Evolutionary conservation across 2,888 invertebrate genomes (phyloP).

Genomic region (Rhingia campestris): DNA sequence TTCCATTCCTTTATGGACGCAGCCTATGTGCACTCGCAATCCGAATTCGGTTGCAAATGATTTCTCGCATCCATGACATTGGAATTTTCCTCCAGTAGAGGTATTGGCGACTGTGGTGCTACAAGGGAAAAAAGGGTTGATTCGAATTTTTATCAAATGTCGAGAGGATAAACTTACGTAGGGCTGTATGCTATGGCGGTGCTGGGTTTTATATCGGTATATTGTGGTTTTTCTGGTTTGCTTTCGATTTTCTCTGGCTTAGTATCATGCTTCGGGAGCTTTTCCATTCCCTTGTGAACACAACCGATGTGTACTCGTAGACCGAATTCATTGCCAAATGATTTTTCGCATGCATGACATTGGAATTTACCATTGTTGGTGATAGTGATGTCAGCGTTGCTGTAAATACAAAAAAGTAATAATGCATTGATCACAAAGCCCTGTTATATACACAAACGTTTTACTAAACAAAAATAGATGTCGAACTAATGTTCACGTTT

Average conservation of each 20-base stretch:
- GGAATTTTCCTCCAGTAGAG: slow-evolving; percentile 60
- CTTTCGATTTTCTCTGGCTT: slow-evolving; percentile 12
- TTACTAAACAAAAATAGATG: too few species aligned
- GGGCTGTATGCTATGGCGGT: slow-evolving; percentile 2
- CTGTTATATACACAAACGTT: too few species aligned
- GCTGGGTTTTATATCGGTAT: slow-evolving; percentile 16
- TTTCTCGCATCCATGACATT: slow-evolving; percentile 63
- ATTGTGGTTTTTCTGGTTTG: background rate
- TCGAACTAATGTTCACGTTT: too few species aligned
- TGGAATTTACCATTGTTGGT: slow-evolving; percentile 60
- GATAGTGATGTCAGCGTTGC: slow-evolving; percentile 63
- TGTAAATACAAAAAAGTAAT: slow-evolving; percentile 3
- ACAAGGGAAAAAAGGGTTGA: slow-evolving; percentile 6
- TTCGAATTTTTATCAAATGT: background rate
- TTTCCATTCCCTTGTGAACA: slow-evolving; percentile 70
- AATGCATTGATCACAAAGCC: background rate
- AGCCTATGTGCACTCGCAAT: slow-evolving; percentile 63
- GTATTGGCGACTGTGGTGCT: slow-evolving; percentile 45
- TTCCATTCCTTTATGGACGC: slow-evolving; percentile 69
- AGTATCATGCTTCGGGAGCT: slow-evolving; percentile 28
- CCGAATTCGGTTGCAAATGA: slow-evolving; percentile 70
- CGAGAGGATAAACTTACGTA: background rate
- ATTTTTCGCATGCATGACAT: slow-evolving; percentile 65
- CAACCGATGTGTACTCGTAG: slow-evolving; percentile 65
- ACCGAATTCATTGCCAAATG: slow-evolving; percentile 68